Base-by-base conservation (phyloP, 2,888 invertebrate species). In the Piscicola geometra region DNA sequence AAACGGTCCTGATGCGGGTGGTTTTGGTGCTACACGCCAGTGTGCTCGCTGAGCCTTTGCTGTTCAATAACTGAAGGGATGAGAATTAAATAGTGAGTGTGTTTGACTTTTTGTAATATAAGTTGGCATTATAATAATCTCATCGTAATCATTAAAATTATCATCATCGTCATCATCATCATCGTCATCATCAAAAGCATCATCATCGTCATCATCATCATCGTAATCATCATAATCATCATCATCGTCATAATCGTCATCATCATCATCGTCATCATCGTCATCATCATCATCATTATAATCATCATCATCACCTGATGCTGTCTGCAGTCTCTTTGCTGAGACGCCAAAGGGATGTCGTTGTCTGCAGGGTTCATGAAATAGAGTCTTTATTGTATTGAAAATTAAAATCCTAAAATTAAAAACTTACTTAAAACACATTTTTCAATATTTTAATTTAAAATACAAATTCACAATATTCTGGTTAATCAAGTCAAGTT, bases 1-100 rank as follows among this genome's bases (percentile, higher is more conserved):
- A 90, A 60, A 99, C 99, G 1, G 99, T 99, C 80, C 99, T 90
- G 76, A 99, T 97, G 81, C 99, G 67, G 3, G 32, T 71, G 0
- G 71, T 71, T 50, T 71, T 71, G 32, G 71, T 28, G 32, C 52
- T 52, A 1, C 47, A 52, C 33, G 47, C 52, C 30, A 71, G 71
- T 2, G 71, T 15, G 25, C 12, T 28, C 33, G 28, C n/a, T 18
- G 60, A 47, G 50, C 50, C n/a, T 21, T 56, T 56, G 60, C 12
- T 15, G 60, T 56, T 56, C 60, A 56, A 15, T 18, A 21, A 5
- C 60, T 56, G 21, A 18, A 56, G 25, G 25, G 9, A 15, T 47
- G 9, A 15, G 21, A 47, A 47, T 21, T 15, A 15, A 47, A 47
- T 15, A 47, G 9, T 15, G 21, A 47, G 9, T 21, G 21, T 47